phyloP scores from a whole-genome alignment of 2,113 vertebrate species.

The Rhodinocichla rosea region DNA sequence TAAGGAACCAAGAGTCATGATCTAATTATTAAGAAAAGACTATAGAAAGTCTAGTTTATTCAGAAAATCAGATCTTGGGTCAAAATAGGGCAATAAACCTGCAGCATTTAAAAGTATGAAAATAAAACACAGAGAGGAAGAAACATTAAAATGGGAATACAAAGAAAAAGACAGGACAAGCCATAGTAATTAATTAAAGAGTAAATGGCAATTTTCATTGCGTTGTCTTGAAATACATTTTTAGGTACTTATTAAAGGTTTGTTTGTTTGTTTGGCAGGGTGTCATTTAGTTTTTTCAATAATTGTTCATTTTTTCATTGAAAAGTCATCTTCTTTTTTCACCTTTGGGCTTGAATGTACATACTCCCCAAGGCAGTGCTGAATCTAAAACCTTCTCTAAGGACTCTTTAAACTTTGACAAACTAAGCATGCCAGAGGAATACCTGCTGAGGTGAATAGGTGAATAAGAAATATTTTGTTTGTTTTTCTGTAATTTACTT shows the following conservation, averaged over 20 bases:
- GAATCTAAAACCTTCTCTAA: background rate
- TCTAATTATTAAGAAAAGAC: background rate
- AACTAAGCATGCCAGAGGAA: background rate
- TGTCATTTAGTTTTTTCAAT: rapidly evolving
- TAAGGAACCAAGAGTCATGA: background rate
- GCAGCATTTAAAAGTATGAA: background rate
- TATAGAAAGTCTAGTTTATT: background rate
- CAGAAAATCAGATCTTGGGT: background rate
- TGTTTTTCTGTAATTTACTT: background rate
- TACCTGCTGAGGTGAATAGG: background rate
- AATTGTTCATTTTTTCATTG: background rate
- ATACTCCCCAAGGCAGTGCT: background rate
- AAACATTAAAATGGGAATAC: background rate
- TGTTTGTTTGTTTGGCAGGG: background rate
- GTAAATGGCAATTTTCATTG: background rate
- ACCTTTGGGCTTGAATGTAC: background rate
- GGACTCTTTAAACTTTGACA: background rate
- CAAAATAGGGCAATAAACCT: background rate
- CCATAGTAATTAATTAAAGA: background rate
- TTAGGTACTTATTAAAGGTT: background rate
- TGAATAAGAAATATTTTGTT: background rate
- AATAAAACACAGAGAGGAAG: background rate
- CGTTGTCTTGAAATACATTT: background rate
- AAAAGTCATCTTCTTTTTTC: background rate
- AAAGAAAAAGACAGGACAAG: background rate